These are phyloP conservation scores for Prionace glauca DNA, from an alignment of 2,797 vertebrate species.

Conservation along the genomic window DNA sequence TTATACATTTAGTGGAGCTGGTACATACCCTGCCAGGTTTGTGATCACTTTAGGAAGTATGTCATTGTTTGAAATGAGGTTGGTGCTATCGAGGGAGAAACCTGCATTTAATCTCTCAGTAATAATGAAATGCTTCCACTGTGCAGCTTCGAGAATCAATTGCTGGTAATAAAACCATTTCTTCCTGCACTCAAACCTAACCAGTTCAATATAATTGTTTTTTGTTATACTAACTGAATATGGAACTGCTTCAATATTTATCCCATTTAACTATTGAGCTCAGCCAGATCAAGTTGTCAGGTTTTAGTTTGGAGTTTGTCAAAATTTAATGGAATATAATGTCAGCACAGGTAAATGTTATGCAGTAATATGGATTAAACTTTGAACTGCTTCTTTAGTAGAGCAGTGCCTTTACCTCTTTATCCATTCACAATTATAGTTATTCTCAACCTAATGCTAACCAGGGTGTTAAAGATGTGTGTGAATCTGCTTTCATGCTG, in stretches of 20 bases:
- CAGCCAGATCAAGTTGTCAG: background rate
- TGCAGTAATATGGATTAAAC: background rate
- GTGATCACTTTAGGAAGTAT: background rate
- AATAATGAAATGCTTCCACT: background rate
- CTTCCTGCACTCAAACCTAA: background rate
- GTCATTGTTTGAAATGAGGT: background rate
- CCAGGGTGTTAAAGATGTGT: background rate
- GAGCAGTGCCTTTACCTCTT: background rate
- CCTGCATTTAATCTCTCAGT: background rate
- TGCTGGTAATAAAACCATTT: background rate
- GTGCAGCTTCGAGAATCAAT: constrained; percentile 4
- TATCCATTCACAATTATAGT: background rate
- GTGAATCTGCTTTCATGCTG: background rate
- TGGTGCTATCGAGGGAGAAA: background rate
- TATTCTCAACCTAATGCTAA: background rate
- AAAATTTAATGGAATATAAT: background rate
- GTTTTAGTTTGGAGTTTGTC: background rate
- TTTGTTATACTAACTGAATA: background rate
- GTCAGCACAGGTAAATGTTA: background rate
- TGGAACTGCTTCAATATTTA: background rate
- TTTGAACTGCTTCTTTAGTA: background rate
- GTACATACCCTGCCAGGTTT: background rate
- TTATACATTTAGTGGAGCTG: background rate
- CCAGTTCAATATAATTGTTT: background rate
- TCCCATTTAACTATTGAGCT: background rate